Percentiles rank a stretch among this genome's conserved stretches.
Conservation (phyloP, 1,140 invertebrate genomes). For the Caligus rogercresseyi region DNA sequence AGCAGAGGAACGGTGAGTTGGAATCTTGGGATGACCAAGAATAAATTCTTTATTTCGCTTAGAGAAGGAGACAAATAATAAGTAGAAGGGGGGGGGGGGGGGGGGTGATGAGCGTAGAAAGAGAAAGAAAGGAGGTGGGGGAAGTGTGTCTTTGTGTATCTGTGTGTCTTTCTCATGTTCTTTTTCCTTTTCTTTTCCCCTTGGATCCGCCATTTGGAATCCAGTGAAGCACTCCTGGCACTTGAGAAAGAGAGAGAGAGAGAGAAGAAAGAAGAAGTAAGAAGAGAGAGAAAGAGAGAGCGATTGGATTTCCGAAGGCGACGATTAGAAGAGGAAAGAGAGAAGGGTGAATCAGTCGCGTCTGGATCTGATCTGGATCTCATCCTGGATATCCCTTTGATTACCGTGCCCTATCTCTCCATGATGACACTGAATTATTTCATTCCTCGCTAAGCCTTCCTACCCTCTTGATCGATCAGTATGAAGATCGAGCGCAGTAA, state of each 20-base stretch:
- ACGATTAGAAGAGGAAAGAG: neutral
- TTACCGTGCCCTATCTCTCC: no score
- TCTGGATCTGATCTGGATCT: no score
- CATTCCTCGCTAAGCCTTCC: no score
- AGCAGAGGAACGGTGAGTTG: no score
- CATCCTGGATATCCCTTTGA: no score
- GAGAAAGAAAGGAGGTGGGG: neutral
- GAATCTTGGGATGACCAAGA: no score
- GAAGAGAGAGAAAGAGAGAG: neutral
- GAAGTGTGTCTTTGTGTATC: neutral
- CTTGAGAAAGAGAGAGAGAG: neutral
- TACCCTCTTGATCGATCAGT: no score
- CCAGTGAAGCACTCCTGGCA: no score
- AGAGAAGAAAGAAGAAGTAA: neutral
- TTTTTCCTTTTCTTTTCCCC: neutral
- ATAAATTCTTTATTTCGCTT: neutral
- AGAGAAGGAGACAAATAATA: neutral
- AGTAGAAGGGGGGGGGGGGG: no score
- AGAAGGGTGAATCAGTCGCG: neutral
- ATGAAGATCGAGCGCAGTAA: conserved; percentile 76
- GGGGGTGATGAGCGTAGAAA: neutral
- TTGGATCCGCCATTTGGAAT: neutral
- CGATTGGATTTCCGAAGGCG: no score
- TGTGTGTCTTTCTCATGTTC: neutral
- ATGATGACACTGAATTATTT: no score